Base-by-base conservation (phyloP, 35 echinoderm and acorn worm genomes). In the Holothuria glaberrima region DNA sequence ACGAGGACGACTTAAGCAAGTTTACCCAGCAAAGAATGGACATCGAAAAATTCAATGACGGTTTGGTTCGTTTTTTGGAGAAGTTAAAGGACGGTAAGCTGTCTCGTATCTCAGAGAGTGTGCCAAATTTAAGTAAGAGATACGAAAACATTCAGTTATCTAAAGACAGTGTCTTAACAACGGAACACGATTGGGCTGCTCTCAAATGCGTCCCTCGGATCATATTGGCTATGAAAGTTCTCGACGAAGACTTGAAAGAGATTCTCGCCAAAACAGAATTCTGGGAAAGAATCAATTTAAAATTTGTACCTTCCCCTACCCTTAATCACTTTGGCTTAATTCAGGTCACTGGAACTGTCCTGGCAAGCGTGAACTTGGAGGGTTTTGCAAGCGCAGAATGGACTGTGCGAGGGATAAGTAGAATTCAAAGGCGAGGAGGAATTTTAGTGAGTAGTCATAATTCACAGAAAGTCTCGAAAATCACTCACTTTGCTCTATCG, bases 31-130 rank as follows among this genome's bases (percentile, higher is more conserved):
- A 84, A 63, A 29, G 80, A 63, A 84, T 84, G 80, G 59, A 84
- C 25, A 33, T 84, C 28, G 80, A 84, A 56, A 84, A 63, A 63
- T 59, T 33, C 46, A 84, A 84, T 33, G 80, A 84, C 80, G 80
- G 46, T 5, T 84, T 84, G 56, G 80, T 84, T 30, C 25, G 80
- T 14, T 84, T 84, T 38, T 24, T 84, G 9, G 80, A 84, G 36
- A 84, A 25, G 29, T 7, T 84, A n/a, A 84, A 84, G 57, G 57
- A 28, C 31, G 33, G 30, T 18, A 84, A 84, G 58, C 57, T 84
- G 4, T 28, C 80, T 34, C 57, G 16, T 18, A 62, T 84, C 10
- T 58, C 33, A 34, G 80, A 84, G 7, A 56, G 22, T 19, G 54
- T 84, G 0, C 7, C 20, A 27, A 84, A 63, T 61, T 54, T 84